These are phyloP conservation scores for Apteryx owenii DNA, from an alignment of 2,113 vertebrate genomes.

Conservation along the genomic window DNA sequence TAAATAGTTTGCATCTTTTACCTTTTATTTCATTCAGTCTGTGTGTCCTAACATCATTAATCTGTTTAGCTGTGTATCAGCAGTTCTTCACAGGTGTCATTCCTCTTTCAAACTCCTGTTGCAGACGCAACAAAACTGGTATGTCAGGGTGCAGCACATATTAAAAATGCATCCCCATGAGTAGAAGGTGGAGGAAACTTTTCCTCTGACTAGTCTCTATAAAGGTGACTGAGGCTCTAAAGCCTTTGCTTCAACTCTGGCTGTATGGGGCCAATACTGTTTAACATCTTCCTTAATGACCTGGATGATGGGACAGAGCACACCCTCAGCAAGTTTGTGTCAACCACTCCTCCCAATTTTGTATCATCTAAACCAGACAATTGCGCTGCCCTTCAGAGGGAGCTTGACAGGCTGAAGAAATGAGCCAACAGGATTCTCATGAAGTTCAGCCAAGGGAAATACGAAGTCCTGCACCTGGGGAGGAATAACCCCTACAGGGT, in stretches of 20 bases:
- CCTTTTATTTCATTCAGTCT: background rate
- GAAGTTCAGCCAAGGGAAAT: background rate
- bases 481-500: background rate
- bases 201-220: background rate
- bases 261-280: rapidly evolving
- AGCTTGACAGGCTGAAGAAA: background rate
- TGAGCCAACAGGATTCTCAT: background rate
- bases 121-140: conserved; percentile 2
- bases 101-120: background rate
- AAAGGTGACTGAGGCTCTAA: background rate
- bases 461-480: background rate
- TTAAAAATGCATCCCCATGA: background rate
- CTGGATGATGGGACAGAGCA: background rate
- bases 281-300: background rate
- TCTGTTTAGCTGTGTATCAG: background rate
- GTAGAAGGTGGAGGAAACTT: background rate
- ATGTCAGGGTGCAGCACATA: background rate
- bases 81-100: conserved; percentile 44
- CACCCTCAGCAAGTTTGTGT: background rate
- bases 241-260: background rate
- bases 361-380: too few relatives aligned
- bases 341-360: too few relatives aligned
- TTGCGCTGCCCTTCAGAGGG: background rate
- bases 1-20: background rate
- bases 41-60: background rate